Evolutionary conservation across 2,797 vertebrate species (phyloP).

Genomic region (Emydoidea blandingii): DNA sequence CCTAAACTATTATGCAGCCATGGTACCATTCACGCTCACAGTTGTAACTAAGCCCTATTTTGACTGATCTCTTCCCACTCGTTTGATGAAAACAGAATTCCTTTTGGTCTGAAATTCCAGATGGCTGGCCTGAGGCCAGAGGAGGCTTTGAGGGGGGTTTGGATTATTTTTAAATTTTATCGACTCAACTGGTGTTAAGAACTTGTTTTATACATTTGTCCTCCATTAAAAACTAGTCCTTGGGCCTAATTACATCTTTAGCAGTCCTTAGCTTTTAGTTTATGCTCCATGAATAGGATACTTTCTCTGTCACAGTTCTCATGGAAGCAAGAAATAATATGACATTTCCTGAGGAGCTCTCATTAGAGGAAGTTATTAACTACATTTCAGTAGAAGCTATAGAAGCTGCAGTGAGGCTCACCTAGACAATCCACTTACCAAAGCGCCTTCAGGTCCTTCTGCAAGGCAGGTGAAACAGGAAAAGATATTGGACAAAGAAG

Average conservation of each 20-base stretch:
- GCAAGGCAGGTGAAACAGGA: not conserved
- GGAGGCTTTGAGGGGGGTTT: not conserved
- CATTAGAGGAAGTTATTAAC: not conserved
- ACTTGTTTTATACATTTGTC: not conserved
- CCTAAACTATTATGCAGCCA: not conserved
- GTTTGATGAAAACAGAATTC: not conserved
- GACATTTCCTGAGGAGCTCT: not conserved
- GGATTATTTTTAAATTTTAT: not conserved
- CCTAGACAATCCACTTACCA: not conserved
- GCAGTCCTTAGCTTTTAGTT: not conserved
- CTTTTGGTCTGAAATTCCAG: not conserved
- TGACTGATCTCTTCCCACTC: not conserved
- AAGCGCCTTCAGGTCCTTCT: not conserved
- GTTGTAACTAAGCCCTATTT: not conserved
- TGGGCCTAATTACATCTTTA: not conserved
- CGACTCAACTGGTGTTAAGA: conserved; percentile 14
- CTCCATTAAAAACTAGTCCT: not conserved
- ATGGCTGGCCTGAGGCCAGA: not conserved
- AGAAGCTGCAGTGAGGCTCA: not conserved
- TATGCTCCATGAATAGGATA: not conserved
- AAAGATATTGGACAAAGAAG: not conserved
- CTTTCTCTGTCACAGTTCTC: not conserved
- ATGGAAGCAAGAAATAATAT: not conserved
- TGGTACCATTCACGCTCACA: not conserved
- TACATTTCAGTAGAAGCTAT: not conserved